Base-by-base conservation (phyloP, 2,888 invertebrate species). In the Cecidostiba fungosa region DNA sequence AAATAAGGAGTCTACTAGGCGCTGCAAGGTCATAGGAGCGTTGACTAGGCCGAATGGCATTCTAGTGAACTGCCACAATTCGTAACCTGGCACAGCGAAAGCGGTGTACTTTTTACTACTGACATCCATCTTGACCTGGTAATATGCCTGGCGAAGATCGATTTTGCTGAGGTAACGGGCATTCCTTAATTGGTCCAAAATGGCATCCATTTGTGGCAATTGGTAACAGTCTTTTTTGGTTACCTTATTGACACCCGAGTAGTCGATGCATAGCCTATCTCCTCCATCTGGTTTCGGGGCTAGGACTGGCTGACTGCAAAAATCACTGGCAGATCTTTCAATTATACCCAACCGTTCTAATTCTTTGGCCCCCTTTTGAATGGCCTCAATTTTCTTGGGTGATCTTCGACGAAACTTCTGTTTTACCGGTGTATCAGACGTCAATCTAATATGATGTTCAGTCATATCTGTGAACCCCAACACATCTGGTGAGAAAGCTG, bases 281-380 rank as follows among this genome's bases (percentile, higher is more conserved):
- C 5, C 3, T 3, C 59, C 78, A 14, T 78, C 36, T 5, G 78
- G 14, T 23, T 78, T 78, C n/a, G 36, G 14, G 32, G 66, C 43
- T 26, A 78, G 16, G 3, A 78, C 69, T 3, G 78, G 69, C 43
- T 66, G 36, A 19, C 78, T 78, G 14, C 43, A 19, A n/a, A 66
- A 78, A 2, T 62, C 39, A n/a, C 78, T 78, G 3, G 39, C 66
- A 1, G 69, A 78, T 4, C 43, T 16, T 19, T 77, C 77, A 19
- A 77, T 77, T 1, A 77, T 59, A 5, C 77, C 77, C 16, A 29
- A 12, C 59, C 26, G 1, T 19, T n/a, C 19, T n/a, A 59, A n/a
- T 77, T 59, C 50, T 26, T 29, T 4, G 1, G 32, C 32, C 3
- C 32, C 32, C 32, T 32, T 32, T 32, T 32, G 32, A 32, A 32